A percentile compares a stretch with the other conserved stretches of the same genome.
These are phyloP conservation scores for Lithophane ornitopus DNA, from an alignment of 2,888 invertebrate genomes.

Conservation along the genomic window DNA sequence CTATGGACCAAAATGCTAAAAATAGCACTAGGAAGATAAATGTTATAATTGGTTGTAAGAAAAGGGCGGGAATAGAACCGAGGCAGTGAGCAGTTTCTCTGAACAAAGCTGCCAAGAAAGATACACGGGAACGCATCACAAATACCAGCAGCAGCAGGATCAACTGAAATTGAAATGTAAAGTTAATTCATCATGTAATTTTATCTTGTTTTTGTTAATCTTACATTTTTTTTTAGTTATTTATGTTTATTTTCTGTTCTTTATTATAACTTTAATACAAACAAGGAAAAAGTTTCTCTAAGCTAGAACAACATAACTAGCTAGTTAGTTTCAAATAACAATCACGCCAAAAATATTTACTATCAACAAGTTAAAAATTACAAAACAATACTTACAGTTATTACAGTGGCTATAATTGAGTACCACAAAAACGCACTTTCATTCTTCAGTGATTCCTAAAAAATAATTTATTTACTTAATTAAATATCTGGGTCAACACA, in stretches of 20 bases:
- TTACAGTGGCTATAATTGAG: conserved; percentile 96
- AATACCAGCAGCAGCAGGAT: conserved; percentile 94
- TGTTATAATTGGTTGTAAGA: conserved; percentile 96
- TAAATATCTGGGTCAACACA: conserved; percentile 24
- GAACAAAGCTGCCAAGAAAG: conserved; percentile 96
- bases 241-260: not conserved
- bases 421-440: conserved; percentile 96
- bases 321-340: conserved; percentile 2
- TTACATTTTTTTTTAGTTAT: not conserved
- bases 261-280: not conserved
- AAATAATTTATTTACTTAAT: conserved; percentile 58
- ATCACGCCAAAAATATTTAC: conserved; percentile 6
- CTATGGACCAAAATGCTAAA: conserved; percentile 96
- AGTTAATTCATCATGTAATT: not conserved
- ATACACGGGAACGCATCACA: conserved; percentile 95
- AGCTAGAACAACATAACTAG: not conserved
- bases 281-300: not conserved
- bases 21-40: conserved; percentile 94
- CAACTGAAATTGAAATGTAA: conserved; percentile 87
- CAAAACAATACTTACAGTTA: conserved; percentile 93
- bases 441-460: conserved; percentile 96
- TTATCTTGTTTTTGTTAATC: not conserved
- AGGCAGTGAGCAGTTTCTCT: conserved; percentile 97
- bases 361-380: conserved; percentile 11
- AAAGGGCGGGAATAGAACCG: conserved; percentile 95